These are phyloP conservation scores for Diadegma fenestrale DNA, from an alignment of 2,888 invertebrate genomes.

Conservation along the genomic window DNA sequence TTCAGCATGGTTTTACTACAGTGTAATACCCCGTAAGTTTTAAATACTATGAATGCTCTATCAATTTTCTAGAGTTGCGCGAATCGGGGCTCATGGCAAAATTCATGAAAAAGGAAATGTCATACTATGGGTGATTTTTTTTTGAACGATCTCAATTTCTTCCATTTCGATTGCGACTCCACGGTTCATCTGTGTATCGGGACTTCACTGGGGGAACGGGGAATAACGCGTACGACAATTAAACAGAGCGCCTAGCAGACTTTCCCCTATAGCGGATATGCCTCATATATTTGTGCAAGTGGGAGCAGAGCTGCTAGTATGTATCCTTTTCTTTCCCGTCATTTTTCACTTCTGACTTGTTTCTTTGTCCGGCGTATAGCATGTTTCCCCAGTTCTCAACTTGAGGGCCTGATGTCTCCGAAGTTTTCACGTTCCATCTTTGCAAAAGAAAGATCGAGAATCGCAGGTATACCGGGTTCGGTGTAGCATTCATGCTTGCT, in stretches of 20 bases:
- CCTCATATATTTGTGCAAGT: slow-evolving; percentile 30
- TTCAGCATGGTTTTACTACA: slow-evolving; percentile 7
- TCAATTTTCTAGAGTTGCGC: background rate
- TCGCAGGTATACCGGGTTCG: slow-evolving; percentile 44
- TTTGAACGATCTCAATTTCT: slow-evolving; percentile 3
- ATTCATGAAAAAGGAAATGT: background rate
- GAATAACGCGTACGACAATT: slow-evolving; percentile 50
- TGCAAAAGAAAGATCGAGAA: slow-evolving; percentile 36
- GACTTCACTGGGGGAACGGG: slow-evolving; percentile 38
- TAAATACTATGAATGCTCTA: background rate
- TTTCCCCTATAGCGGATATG: slow-evolving; percentile 52
- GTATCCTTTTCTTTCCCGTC: background rate
- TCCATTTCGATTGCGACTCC: slow-evolving; percentile 25
- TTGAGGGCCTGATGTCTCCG: slow-evolving; percentile 15
- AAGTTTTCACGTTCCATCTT: slow-evolving; percentile 46
- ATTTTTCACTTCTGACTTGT: slow-evolving; percentile 17
- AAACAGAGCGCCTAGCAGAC: slow-evolving; percentile 51
- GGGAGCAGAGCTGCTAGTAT: background rate
- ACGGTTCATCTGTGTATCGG: slow-evolving; percentile 32
- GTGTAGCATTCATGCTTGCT: slow-evolving; percentile 14
- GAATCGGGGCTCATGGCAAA: no score
- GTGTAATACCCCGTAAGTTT: background rate
- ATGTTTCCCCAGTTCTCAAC: slow-evolving; percentile 39
- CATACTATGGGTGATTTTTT: background rate
- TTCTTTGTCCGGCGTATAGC: slow-evolving; percentile 42